Evolutionary conservation across 2,797 vertebrate species (phyloP), one percentile per base, ranked within the genome.

Genomic region (Poeciliopsis gracilis): DNA sequence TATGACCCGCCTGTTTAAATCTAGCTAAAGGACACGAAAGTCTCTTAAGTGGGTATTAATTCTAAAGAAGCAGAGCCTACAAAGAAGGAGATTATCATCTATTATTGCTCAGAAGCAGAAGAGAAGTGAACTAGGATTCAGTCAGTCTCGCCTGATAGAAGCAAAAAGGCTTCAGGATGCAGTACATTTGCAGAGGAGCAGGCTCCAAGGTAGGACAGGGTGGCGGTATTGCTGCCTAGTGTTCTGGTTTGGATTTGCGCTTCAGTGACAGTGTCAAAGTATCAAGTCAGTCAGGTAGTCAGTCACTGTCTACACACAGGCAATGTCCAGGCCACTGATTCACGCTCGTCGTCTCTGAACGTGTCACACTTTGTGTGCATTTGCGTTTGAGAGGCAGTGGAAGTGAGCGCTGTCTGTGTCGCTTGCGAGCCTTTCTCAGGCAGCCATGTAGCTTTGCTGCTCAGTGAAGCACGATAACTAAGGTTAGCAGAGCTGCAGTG

Each of bases 371-470:
- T 41, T 83, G 86, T 84, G 80, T 81, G 82, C 77, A 49, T 82
- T n/a, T 70, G 67, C 63, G 61, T 33, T 77, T 41, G 61, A 77
- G 63, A 75, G 55, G 49, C 69, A 72, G 49, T 53, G 57, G 47
- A 71, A 78, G 78, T 18, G 77, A 75, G 86, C 43, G 61, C 72
- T 78, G 85, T 91, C 88, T 86, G 77, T 83, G 87, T 82, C 83
- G 16, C 75, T 84, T 74, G 76, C 53, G 51, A 69, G 77, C 76
- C 41, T 43, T 85, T 91, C 79, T 78, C 83, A 79, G 83, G 84
- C 85, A 87, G 84, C 86, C 86, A 55, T 80, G 87, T 82, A 85
- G 89, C 85, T 92, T 91, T 90, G 88, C 86, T 88, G 90, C 91
- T 88, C 78, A 53, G 86, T 87, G 88, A 86, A 89, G 89, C 89